Conservation (phyloP, 2,888 invertebrate genomes). For the Seira musarum region DNA sequence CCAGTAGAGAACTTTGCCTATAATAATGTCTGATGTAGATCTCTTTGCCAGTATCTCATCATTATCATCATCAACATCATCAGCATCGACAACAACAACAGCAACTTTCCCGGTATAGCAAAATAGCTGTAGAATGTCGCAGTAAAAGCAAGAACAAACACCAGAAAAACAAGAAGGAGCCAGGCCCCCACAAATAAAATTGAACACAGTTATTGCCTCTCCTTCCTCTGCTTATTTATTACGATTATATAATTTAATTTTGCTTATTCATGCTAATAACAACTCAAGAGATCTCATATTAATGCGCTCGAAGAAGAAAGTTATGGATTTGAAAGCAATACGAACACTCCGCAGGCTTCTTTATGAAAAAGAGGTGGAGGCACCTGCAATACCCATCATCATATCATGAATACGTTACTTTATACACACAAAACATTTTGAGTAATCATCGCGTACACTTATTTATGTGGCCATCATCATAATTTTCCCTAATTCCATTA, state of each 20-base stretch:
- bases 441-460: conserved; percentile 38
- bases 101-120: too few relatives aligned
- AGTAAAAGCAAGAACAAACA: conserved; percentile 17
- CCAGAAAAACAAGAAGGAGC: background rate
- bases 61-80: too few relatives aligned
- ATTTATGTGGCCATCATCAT: conserved; percentile 38
- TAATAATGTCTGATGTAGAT: too few relatives aligned
- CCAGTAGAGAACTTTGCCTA: too few relatives aligned
- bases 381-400: conserved; percentile 52
- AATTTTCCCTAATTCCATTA: conserved; percentile 40
- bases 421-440: conserved; percentile 41
- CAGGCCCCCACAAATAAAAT: background rate
- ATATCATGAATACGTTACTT: too few relatives aligned
- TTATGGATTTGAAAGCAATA: too few relatives aligned
- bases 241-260: conserved; percentile 17
- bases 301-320: too few relatives aligned
- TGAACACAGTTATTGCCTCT: conserved; percentile 26
- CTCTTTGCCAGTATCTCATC: too few relatives aligned
- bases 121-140: too few relatives aligned
- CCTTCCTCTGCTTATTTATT: conserved; percentile 20
- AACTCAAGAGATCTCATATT: background rate
- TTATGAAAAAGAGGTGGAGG: conserved; percentile 46
- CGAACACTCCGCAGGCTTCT: too few relatives aligned
- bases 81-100: too few relatives aligned
- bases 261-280: conserved; percentile 3